Percentiles rank a stretch among this genome's conserved stretches.
These are phyloP conservation scores for Anoura caudifer DNA, from an alignment of 2,113 vertebrate genomes.

Conservation along the genomic window DNA sequence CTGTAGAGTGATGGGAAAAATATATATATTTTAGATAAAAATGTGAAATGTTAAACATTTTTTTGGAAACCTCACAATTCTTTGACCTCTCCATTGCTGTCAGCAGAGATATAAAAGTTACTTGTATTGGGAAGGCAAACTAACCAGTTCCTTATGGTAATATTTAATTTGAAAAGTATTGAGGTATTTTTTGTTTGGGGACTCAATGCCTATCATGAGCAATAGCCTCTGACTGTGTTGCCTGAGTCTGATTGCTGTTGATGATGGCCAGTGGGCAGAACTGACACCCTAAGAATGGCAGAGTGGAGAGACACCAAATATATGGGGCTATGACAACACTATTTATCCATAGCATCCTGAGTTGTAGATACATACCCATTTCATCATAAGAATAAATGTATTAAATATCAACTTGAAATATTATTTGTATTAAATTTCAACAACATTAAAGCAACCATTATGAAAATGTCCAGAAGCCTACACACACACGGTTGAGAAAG, in stretches of 20 bases:
- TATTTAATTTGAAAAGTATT: neutral
- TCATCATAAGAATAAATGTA: neutral
- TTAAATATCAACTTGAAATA: neutral
- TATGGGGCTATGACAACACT: neutral
- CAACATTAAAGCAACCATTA: neutral
- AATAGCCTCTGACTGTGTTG: neutral
- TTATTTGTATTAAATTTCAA: neutral
- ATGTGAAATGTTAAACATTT: neutral
- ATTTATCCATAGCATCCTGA: neutral
- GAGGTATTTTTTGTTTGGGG: neutral
- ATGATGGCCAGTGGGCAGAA: neutral
- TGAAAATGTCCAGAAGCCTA: neutral
- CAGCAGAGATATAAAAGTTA: neutral
- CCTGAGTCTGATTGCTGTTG: neutral
- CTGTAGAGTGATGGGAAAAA: neutral
- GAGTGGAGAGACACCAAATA: neutral
- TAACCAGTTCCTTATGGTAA: neutral
- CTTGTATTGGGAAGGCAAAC: neutral
- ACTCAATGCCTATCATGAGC: neutral
- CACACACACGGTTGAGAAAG: neutral
- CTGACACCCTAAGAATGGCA: neutral
- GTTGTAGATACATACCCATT: neutral
- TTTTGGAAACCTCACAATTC: conserved; percentile 1
- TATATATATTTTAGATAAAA: neutral
- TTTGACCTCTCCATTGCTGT: neutral